Conservation (phyloP, 2,113 vertebrate species). For the Microtus ochrogaster region DNA sequence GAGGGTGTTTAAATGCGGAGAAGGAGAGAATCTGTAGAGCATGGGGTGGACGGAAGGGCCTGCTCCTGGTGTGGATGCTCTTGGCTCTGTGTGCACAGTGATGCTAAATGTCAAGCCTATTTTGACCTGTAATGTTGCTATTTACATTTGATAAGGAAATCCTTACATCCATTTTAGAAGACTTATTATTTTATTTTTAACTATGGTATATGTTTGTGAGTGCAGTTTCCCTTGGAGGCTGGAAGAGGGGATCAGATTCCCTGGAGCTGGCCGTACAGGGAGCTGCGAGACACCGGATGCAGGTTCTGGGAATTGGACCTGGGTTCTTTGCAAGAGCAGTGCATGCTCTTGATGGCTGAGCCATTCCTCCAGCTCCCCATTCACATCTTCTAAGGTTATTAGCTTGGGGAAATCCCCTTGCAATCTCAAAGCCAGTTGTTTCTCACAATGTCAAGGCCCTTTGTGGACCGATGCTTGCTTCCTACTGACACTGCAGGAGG, state of each 20-base stretch:
- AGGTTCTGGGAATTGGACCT: neutral
- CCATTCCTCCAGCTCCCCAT: neutral
- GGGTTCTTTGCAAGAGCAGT: too few relatives aligned
- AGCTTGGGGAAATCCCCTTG: neutral
- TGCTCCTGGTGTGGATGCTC: fast-evolving
- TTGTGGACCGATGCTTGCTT: neutral
- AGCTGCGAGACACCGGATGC: neutral
- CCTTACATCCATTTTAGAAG: neutral
- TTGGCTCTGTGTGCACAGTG: neutral
- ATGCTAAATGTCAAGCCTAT: neutral
- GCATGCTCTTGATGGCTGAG: too few relatives aligned
- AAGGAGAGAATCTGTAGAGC: neutral
- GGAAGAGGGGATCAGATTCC: neutral
- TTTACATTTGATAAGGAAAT: slow-evolving; percentile 22
- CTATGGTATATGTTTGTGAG: neutral
- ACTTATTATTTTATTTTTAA: neutral
- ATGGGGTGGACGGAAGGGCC: neutral
- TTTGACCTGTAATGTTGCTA: neutral
- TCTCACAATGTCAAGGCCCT: neutral
- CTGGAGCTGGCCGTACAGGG: too few relatives aligned
- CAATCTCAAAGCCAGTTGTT: neutral
- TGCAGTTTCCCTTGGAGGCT: neutral
- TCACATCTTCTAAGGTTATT: neutral
- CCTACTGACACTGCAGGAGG: neutral
- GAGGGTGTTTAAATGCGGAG: neutral